Base-by-base conservation (phyloP, 2,113 vertebrate genomes). In the Tympanuchus pallidicinctus region DNA sequence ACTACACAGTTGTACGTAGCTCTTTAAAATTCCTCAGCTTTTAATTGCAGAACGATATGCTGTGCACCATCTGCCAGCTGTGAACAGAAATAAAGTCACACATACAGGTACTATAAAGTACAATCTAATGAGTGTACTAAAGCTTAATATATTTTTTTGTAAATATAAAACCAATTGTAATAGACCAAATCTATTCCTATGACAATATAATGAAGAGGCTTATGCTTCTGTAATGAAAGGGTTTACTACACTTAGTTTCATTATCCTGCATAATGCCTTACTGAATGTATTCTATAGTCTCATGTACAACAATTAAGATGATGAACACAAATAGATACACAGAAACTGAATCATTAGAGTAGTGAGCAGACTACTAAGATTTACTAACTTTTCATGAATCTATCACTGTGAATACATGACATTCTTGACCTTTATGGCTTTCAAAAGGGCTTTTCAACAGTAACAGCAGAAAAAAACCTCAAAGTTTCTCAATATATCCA, bases 141-240 rank as follows among this genome's bases (percentile, higher is more conserved):
- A 88, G 93, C 92, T 95, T 97, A 95, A 97, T 96, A 94, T 97
- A 96, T 95, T 84, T 89, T 95, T 94, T 97, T 10, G 88, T 95
- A 97, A 97, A 96, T 97, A 97, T 95, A 93, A 97, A 97, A 97
- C 95, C 94, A 96, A 95, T 97, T 96, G 92, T 84, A 94, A 88
- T 79, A 86, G 94, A 97, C 92, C 94, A 92, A 97, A 96, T 92
- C 82, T 82, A 92, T 95, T 95, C 88, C 75, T 36, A 1, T 84
- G 92, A 96, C 75, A 82, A 85, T 80, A 65, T 93, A 86, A 95
- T 91, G 80, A 77, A 82, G 84, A 89, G 82, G 84, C 82, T 78
- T 76, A 83, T 64, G 74, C 66, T 94, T 82, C 81, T 86, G 80
- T 94, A 97, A 96, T 93, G 92, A 95, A 95, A 92, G 71, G 66